Evolutionary conservation across 2,888 invertebrate genomes (phyloP), one percentile per base, ranked within the genome.

Genomic region (Drosophila neutralis): DNA sequence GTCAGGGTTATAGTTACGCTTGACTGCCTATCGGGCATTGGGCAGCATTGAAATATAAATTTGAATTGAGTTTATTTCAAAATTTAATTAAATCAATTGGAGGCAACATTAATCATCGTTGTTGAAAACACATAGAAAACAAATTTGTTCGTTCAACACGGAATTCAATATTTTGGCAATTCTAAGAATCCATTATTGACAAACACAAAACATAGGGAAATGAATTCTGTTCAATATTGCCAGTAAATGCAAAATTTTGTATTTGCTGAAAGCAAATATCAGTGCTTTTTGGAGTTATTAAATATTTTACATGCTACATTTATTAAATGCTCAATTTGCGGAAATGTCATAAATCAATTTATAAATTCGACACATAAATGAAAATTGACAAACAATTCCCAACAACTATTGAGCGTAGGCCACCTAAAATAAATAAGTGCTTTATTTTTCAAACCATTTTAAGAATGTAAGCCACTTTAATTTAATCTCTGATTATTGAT

Each of bases 1-100:
- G 60, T 58, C 74, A 45, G 24, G 45, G 15, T 15, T 8, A 64
- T 0, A 31, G 29, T 45, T 21, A 31, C 42, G 63, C 56, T 67
- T 60, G 40, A 62, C 15, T 54, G 54, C 49, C 31, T 49, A 49
- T 29, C 33, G 29, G 27, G 29, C 18, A 36, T 24, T 21, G n/a
- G 11, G 7, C 42, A 21, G n/a, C 42, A 35, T 59, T 53, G 48
- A 57, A 48, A 52, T 52, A 38, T 53, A 2, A 15, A 38, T 63
- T 66, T 53, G 10, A 27, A 51, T 54, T 58, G 11, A 73, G 61
- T 61, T 49, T 24, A n/a, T 29, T 35, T 52, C 6, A 7, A 18
- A 7, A 71, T 58, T 38, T 48, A 33, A 57, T 40, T 31, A 13
- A 18, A 49, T 45, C 21, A 24, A 13, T 24, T 8, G n/a, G 15